Evolutionary conservation across 2,113 vertebrate species (phyloP).

Genomic region (Brienomyrus longianalis): DNA sequence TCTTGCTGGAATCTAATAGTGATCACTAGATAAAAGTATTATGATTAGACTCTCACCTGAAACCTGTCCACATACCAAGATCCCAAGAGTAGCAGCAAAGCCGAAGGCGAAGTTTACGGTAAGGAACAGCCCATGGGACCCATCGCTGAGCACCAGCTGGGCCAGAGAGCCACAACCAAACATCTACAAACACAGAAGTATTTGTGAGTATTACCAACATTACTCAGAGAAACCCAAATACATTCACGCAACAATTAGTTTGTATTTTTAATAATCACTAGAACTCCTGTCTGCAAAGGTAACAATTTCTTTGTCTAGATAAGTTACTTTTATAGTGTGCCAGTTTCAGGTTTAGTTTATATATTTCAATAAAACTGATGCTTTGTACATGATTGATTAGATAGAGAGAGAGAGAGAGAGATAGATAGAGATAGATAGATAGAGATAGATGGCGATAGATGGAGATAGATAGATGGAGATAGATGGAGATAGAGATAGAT

Average conservation of each 20-base stretch:
- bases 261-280: not conserved
- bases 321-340: not conserved
- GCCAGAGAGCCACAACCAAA: conserved; percentile 80
- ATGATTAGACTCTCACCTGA: conserved; percentile 63
- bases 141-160: conserved; percentile 68
- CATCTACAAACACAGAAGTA: conserved; percentile 52
- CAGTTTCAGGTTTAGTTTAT: not conserved
- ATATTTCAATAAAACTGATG: not conserved
- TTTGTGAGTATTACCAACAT: not conserved
- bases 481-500: too few relatives aligned
- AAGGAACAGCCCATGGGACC: conserved; percentile 68
- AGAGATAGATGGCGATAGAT: too few relatives aligned
- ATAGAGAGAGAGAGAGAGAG: too few relatives aligned
- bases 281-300: not conserved
- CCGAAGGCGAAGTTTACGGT: conserved; percentile 78
- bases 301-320: not conserved
- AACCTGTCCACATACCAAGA: conserved; percentile 71
- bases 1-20: too few relatives aligned
- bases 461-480: too few relatives aligned
- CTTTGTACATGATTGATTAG: too few relatives aligned
- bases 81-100: conserved; percentile 69
- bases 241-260: not conserved
- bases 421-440: not conserved
- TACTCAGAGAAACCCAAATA: not conserved
- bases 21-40: not conserved